Base-by-base conservation (phyloP, 2,113 vertebrate genomes). In the Atrichornis clamosus region DNA sequence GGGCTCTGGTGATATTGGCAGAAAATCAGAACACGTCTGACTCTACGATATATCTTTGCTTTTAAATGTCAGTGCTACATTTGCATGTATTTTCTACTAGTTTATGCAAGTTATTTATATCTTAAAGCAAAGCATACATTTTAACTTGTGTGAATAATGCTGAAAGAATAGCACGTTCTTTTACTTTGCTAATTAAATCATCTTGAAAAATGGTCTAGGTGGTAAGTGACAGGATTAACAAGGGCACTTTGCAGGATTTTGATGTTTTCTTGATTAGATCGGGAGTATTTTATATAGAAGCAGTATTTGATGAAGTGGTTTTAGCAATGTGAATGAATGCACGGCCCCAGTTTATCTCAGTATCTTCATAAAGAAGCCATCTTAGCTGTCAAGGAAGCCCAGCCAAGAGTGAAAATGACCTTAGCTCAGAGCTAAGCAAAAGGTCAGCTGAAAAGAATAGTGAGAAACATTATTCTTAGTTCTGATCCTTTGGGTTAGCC, bases 391-490 rank as follows among this genome's bases (percentile, higher is more conserved):
- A 89, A 92, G 85, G 94, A 96, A 97, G 96, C 96, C 97, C 96
- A 98, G 94, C 95, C 96, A 97, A 97, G 95, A 97, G 97, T 98
- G 97, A 98, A 98, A 97, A 98, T 91, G 97, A 98, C 97, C 97
- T 98, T 97, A 98, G 95, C 96, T 94, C 95, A 97, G 96, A 97
- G 97, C 96, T 94, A 94, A 97, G 96, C 88, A 82, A 97, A 97
- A 98, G 97, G 96, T 97, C 97, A 98, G 78, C 24, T 20, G 62
- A 97, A 97, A 96, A 97, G 95, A 97, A 96, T 47, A 91, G 74
- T 56, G 68, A 86, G 80, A 93, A 92, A 88, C 79, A 91, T 93
- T 56, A 47, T 87, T 93, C 84, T 89, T 79, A 85, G 42, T n/a
- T 89, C 63, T 73, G 14, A 87, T 80, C 63, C 67, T 75, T 91